Evolutionary conservation across 2,888 invertebrate genomes (phyloP).

Genomic region (Lasioglossum morio): DNA sequence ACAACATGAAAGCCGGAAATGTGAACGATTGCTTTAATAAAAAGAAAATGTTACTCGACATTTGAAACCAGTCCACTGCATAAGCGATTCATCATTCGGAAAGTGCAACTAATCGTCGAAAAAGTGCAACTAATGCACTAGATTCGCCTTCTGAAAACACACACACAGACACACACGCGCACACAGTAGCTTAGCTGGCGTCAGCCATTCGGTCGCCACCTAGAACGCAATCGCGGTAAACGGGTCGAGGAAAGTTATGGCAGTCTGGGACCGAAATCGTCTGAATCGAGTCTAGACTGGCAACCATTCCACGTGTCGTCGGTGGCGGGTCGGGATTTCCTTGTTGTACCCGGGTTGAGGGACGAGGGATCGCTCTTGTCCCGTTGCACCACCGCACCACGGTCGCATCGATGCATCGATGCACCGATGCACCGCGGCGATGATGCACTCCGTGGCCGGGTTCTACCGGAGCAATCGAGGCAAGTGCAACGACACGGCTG

Average conservation of each 20-base stretch:
- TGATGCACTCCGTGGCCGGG: conserved; percentile 6
- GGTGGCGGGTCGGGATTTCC: neutral
- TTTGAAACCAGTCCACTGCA: no score
- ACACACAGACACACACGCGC: neutral
- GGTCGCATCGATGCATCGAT: neutral
- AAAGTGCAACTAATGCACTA: neutral
- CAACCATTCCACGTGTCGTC: neutral
- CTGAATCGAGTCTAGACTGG: conserved; percentile 10
- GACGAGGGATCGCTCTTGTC: neutral
- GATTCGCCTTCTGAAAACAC: neutral
- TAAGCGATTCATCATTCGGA: neutral
- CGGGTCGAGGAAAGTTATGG: neutral
- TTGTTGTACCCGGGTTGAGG: neutral
- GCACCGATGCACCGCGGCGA: neutral
- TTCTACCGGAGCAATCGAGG: conserved; percentile 15
- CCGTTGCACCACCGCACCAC: neutral
- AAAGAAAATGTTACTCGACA: no score
- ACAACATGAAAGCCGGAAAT: no score
- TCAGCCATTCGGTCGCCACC: conserved; percentile 2
- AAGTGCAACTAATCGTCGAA: neutral
- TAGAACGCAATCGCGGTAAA: neutral
- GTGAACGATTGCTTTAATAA: no score
- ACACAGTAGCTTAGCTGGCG: neutral
- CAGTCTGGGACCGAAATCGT: conserved; percentile 1
- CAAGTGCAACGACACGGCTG: conserved; percentile 40